Base-by-base conservation (phyloP, 2,888 invertebrate species). In the Aphelenchoides bicaudatus region DNA sequence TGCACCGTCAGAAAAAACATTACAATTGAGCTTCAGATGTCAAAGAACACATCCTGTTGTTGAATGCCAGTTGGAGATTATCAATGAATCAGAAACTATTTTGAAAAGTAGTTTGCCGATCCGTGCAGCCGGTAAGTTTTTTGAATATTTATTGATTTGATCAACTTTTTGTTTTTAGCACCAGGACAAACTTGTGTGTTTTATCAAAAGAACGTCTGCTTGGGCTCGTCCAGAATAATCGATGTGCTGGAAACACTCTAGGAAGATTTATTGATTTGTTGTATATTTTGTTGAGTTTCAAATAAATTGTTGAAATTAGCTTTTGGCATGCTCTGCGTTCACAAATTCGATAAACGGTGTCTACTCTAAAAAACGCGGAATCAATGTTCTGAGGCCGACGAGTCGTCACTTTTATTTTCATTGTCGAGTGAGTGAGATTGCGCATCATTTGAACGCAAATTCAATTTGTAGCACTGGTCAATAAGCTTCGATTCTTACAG, bases 151-250 rank as follows among this genome's bases (percentile, higher is more conserved):
- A 16, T 54, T 27, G n/a, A 61, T 21, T 30, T 5, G 1, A 38
- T 13, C 13, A 25, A 52, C 19, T 25, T 16, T 43, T 21, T 19
- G 16, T 34, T 91, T 93, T 81, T n/a, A n/a, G n/a, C n/a, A n/a
- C n/a, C n/a, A n/a, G n/a, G n/a, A n/a, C 85, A 90, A 72, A 92
- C 90, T 82, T 75, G 74, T 47, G 76, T 73, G n/a, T 74, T 76
- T 61, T 76, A 76, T 60, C 54, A 52, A 3, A 50, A 46, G 8
- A 59, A 63, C 29, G 68, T 66, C 29, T 76, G 76, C 49, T 59
- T 75, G 3, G 76, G 76, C 23, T 71, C 70, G 10, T 74, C 73
- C 28, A 69, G 72, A 61, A 68, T 76, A 2, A 54, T 38, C 19
- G n/a, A 38, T 25, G 30, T 68, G 4, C 25, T 62, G 3, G 58